Evolutionary conservation across 2,113 vertebrate genomes (phyloP).

Genomic region (Sylvietta virens): DNA sequence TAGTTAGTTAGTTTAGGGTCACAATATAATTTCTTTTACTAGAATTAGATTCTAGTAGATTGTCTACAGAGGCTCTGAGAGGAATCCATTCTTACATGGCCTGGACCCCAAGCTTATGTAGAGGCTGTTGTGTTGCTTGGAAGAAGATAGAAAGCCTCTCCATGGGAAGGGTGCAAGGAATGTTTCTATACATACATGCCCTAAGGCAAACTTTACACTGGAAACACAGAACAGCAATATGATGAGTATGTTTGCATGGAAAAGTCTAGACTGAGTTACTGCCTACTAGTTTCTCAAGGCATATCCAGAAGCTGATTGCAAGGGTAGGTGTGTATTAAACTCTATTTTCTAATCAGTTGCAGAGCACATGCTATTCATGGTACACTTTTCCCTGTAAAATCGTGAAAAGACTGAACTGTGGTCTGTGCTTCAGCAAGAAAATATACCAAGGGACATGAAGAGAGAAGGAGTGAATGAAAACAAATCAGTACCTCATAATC

Average conservation of each 20-base stretch:
- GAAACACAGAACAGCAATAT: neutral
- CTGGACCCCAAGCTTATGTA: neutral
- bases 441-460: neutral
- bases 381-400: neutral
- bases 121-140: neutral
- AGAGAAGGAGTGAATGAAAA: neutral
- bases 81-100: neutral
- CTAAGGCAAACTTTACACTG: neutral
- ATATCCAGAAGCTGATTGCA: neutral
- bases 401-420: neutral
- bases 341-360: neutral
- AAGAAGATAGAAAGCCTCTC: neutral
- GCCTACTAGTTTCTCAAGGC: neutral
- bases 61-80: neutral
- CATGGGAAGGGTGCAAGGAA: neutral
- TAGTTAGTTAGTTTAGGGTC: too few species aligned
- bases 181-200: neutral
- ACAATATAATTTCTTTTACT: neutral
- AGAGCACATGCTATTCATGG: neutral
- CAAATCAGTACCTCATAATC: neutral
- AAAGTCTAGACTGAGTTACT: neutral
- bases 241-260: neutral
- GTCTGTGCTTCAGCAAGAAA: neutral
- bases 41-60: too few species aligned
- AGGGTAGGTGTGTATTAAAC: neutral